Percentiles rank a stretch among this genome's conserved stretches.
Conservation (phyloP, 2,888 invertebrate genomes). For the Drosophila meridionalis region DNA sequence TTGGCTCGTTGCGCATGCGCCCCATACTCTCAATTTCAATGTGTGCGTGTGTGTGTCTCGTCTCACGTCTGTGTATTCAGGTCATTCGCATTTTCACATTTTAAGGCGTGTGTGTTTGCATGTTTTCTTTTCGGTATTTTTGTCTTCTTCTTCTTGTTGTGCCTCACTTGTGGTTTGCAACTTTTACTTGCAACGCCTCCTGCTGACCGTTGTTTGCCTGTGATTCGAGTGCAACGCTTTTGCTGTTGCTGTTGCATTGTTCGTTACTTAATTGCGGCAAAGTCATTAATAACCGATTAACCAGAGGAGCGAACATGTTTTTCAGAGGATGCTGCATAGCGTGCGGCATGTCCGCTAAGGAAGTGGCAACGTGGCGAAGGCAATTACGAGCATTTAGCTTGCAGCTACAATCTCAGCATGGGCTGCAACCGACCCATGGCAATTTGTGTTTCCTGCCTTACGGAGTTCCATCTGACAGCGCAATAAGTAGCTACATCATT, state of each 20-base stretch:
- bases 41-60: conserved; percentile 21
- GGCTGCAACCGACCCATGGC: conserved; percentile 5
- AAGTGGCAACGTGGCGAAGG: conserved; percentile 29
- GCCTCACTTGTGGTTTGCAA: conserved; percentile 49
- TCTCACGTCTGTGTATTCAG: conserved; percentile 73
- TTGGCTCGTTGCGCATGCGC: conserved; percentile 58
- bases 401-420: conserved; percentile 4
- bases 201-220: conserved; percentile 45
- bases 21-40: conserved; percentile 39
- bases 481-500: not conserved
- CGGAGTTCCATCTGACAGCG: not conserved
- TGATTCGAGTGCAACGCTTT: conserved; percentile 50
- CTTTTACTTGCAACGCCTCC: conserved; percentile 69
- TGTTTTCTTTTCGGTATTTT: conserved; percentile 39
- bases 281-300: conserved; percentile 83
- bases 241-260: conserved; percentile 56
- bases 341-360: conserved; percentile 35
- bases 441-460: conserved; percentile 60
- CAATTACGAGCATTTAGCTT: conserved; percentile 30
- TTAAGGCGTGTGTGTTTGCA: conserved; percentile 74
- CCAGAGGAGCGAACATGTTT: conserved; percentile 41
- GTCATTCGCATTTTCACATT: conserved; percentile 83
- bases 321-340: conserved; percentile 46
- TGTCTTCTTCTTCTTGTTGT: conserved; percentile 24
- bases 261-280: conserved; percentile 75